A percentile compares a stretch with the other conserved stretches of the same genome.
Conservation (phyloP, 1,140 invertebrate genomes). For the Copidosoma floridanum region DNA sequence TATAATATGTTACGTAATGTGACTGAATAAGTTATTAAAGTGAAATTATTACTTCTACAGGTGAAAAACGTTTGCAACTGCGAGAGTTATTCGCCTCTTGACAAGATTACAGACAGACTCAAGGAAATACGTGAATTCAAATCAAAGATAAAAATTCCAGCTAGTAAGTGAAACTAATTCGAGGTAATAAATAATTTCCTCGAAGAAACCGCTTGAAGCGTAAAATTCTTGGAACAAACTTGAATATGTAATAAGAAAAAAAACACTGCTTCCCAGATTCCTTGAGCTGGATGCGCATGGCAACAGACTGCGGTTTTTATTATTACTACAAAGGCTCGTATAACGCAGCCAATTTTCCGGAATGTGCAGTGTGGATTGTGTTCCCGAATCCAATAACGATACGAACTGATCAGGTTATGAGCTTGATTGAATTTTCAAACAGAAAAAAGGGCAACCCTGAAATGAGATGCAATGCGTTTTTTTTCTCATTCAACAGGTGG, state of each 20-base stretch:
- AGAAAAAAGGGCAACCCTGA: neutral
- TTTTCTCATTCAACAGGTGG: constrained; percentile 27
- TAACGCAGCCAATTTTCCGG: constrained; percentile 64
- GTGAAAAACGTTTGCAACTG: constrained; percentile 35
- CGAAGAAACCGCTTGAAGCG: neutral
- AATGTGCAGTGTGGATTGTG: constrained; percentile 72
- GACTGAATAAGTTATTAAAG: no score
- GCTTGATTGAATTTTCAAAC: neutral
- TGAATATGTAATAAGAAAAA: neutral
- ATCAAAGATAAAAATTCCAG: constrained; percentile 40
- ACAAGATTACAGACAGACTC: constrained; percentile 50
- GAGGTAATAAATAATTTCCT: neutral
- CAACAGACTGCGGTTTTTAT: constrained; percentile 51
- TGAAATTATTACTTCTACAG: constrained; percentile 20
- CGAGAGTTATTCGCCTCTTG: constrained; percentile 44
- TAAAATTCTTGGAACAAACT: neutral
- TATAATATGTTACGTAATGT: constrained; percentile 3
- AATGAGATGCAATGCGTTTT: no score
- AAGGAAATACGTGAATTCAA: constrained; percentile 43
- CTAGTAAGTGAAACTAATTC: constrained; percentile 39
- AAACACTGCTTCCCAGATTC: constrained; percentile 41
- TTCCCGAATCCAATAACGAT: constrained; percentile 72
- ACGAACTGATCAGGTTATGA: constrained; percentile 67
- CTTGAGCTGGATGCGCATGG: constrained; percentile 53
- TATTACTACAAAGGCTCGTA: constrained; percentile 70